Percentiles rank a stretch among this genome's conserved stretches.
Conservation (phyloP, 2,888 invertebrate genomes). For the Tetheella fluctuosa region DNA sequence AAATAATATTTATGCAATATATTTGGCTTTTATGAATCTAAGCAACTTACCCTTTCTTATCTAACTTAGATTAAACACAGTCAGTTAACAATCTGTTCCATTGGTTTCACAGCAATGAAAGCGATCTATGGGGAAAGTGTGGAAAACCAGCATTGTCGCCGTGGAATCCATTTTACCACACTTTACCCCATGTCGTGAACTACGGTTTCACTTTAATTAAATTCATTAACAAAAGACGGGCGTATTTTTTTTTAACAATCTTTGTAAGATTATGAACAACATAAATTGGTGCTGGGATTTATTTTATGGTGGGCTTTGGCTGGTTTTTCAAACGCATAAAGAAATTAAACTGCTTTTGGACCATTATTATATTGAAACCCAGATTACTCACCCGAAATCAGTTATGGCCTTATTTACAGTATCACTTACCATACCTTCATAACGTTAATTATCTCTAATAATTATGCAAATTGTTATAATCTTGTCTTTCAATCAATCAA, state of each 20-base stretch:
- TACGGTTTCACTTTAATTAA: conserved; percentile 36
- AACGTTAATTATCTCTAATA: too few relatives aligned
- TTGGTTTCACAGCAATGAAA: conserved; percentile 36
- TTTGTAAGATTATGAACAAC: neutral
- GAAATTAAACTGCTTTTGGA: neutral
- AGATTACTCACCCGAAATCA: too few relatives aligned
- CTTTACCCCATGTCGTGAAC: conserved; percentile 24
- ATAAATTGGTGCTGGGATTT: neutral
- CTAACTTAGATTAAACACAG: conserved; percentile 9
- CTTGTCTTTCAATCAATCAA: too few relatives aligned
- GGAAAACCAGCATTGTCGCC: conserved; percentile 38
- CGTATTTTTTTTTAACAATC: conserved; percentile 4
- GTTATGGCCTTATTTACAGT: too few relatives aligned
- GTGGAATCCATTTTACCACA: too few relatives aligned
- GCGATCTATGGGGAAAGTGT: conserved; percentile 46
- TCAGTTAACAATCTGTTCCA: conserved; percentile 15
- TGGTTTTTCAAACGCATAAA: neutral
- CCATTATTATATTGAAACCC: neutral
- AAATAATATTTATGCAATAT: too few relatives aligned
- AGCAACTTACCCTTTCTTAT: conserved; percentile 20
- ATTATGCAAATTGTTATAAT: too few relatives aligned
- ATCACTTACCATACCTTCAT: too few relatives aligned
- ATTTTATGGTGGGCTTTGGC: neutral
- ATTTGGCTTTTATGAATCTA: too few relatives aligned
- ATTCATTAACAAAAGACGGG: conserved; percentile 1